A percentile compares a stretch with the other conserved stretches of the same genome.
Evolutionary conservation across 2,888 invertebrate genomes (phyloP).

Genomic region (Melolontha melolontha): DNA sequence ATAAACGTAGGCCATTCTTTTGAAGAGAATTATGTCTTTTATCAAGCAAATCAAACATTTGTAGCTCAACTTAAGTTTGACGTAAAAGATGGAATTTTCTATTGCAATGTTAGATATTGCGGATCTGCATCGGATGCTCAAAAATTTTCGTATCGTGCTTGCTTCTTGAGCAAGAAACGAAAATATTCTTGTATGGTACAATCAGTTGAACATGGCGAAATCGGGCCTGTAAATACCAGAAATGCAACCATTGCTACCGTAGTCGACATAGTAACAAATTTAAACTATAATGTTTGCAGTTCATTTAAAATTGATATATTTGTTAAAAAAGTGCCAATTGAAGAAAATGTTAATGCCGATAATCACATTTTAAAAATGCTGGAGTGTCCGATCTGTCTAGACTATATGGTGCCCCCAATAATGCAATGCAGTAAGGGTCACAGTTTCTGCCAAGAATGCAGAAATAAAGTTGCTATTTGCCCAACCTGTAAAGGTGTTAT

Average conservation of each 20-base stretch:
- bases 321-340: conserved; percentile 12
- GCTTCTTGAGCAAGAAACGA: conserved; percentile 18
- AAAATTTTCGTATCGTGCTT: conserved; percentile 24
- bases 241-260: conserved; percentile 36
- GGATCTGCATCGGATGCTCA: conserved; percentile 39
- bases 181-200: conserved; percentile 4
- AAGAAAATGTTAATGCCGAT: conserved; percentile 11
- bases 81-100: conserved; percentile 50
- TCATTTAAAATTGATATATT: conserved; percentile 44
- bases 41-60: conserved; percentile 55
- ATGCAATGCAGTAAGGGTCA: conserved; percentile 59
- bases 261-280: conserved; percentile 38
- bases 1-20: conserved; percentile 57
- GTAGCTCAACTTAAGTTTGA: conserved; percentile 54
- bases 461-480: conserved; percentile 52
- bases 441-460: conserved; percentile 58
- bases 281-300: conserved; percentile 43
- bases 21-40: conserved; percentile 55
- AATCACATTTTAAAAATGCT: conserved; percentile 48
- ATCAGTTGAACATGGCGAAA: conserved; percentile 8
- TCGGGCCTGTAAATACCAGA: conserved; percentile 5
- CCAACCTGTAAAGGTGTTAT: conserved; percentile 55
- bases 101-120: conserved; percentile 53
- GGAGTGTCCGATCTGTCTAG: conserved; percentile 61
- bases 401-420: conserved; percentile 61